Conservation (phyloP, 2,888 invertebrate genomes). For the Zonitis immaculata region DNA sequence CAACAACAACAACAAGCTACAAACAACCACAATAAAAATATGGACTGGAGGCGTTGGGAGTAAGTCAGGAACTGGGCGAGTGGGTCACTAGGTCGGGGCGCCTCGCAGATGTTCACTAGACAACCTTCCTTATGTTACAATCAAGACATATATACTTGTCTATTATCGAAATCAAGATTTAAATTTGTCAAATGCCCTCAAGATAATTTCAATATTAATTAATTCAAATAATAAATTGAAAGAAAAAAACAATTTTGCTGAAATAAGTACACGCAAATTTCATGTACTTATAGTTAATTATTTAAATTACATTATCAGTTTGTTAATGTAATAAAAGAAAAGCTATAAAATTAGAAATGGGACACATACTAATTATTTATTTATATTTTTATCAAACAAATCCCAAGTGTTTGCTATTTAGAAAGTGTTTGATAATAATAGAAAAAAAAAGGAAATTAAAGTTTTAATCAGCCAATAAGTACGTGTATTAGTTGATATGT, state of each 20-base stretch:
- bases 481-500: too few species aligned
- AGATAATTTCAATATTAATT: too few species aligned
- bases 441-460: constrained; percentile 16
- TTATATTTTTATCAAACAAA: neutral
- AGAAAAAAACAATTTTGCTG: neutral
- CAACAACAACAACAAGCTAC: constrained; percentile 8
- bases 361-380: neutral
- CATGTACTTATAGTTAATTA: neutral
- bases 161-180: neutral
- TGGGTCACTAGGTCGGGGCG: constrained; percentile 44
- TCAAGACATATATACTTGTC: constrained; percentile 1
- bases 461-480: constrained; percentile 12
- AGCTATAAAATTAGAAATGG: neutral
- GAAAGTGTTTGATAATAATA: constrained; percentile 18
- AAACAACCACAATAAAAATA: neutral
- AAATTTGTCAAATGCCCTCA: neutral
- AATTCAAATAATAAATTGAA: too few species aligned
- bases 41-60: constrained; percentile 31
- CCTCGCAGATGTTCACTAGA: constrained; percentile 41
- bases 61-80: constrained; percentile 40
- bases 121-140: constrained; percentile 29
- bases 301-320: neutral
- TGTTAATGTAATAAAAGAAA: neutral
- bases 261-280: neutral
- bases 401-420: neutral